phyloP scores from a whole-genome alignment of 2,113 vertebrate species.

The Mobula hypostoma region DNA sequence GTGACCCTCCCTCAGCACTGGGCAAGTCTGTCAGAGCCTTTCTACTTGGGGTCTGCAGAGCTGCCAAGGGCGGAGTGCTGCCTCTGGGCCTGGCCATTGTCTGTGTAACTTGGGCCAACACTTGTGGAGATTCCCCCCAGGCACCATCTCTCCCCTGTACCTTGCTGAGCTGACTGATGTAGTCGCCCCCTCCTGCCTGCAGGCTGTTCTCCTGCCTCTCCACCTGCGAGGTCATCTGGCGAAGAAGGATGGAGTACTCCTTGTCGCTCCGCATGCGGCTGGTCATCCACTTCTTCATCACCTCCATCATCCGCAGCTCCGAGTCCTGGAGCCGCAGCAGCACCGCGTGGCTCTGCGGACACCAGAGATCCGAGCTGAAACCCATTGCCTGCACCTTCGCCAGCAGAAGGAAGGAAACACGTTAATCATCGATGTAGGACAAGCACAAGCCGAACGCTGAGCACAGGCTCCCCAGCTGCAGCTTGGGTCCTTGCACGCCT shows the following conservation, averaged over 20 bases:
- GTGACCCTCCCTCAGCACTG: not conserved
- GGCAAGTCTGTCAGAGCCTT: not conserved
- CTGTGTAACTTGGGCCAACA: not conserved
- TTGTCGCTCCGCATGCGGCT: slow-evolving; percentile 84
- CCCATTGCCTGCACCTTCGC: slow-evolving; percentile 58
- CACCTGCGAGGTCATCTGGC: slow-evolving; percentile 71
- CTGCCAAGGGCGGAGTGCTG: not conserved
- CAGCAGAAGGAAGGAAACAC: not conserved
- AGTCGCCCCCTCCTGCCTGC: slow-evolving; percentile 49
- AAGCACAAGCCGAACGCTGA: not conserved
- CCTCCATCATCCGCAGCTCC: slow-evolving; percentile 84
- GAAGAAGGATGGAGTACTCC: slow-evolving; percentile 80
- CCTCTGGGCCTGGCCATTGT: not conserved
- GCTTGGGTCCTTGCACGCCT: not conserved
- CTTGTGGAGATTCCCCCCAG: not conserved
- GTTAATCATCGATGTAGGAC: not conserved
- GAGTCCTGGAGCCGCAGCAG: slow-evolving; percentile 80
- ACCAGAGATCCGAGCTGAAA: slow-evolving; percentile 75
- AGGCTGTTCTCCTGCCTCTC: slow-evolving; percentile 68
- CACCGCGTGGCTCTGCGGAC: slow-evolving; percentile 69
- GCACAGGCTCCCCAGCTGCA: not conserved
- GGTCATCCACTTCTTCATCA: slow-evolving; percentile 90
- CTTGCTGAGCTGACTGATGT: slow-evolving; percentile 69
- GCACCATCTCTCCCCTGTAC: slow-evolving; percentile 46
- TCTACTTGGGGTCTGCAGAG: too few species aligned